Evolutionary conservation across 2,888 invertebrate genomes (phyloP).

Genomic region (Mechanitis mazaeus): DNA sequence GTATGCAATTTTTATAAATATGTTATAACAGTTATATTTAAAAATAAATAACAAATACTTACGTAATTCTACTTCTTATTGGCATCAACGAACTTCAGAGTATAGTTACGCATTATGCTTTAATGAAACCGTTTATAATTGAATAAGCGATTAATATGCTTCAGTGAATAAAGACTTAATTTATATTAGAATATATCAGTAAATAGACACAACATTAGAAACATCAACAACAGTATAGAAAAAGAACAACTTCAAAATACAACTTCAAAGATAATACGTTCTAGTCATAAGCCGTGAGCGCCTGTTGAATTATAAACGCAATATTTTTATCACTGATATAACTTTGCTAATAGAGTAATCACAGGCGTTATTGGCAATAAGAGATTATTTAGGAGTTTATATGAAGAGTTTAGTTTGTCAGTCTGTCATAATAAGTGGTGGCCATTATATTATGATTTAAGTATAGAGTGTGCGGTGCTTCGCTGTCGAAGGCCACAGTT

Average conservation of each 20-base stretch:
- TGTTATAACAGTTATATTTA: background rate
- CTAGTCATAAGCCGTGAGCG: slow-evolving; percentile 40
- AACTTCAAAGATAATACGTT: slow-evolving; percentile 44
- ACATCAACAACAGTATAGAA: slow-evolving; percentile 43
- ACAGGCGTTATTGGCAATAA: slow-evolving; percentile 37
- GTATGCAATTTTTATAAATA: background rate
- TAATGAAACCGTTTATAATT: slow-evolving; percentile 14
- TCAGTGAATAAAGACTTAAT: slow-evolving; percentile 4
- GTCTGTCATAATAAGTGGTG: slow-evolving; percentile 48
- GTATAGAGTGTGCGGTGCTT: slow-evolving; percentile 33
- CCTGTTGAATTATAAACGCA: slow-evolving; percentile 63
- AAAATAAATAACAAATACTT: slow-evolving; percentile 11
- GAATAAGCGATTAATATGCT: slow-evolving; percentile 16
- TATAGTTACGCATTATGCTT: slow-evolving; percentile 16
- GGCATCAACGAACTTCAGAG: slow-evolving; percentile 8
- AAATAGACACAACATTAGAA: slow-evolving; percentile 36
- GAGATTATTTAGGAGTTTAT: slow-evolving; percentile 21
- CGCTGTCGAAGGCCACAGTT: slow-evolving; percentile 44
- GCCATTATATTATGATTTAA: slow-evolving; percentile 31
- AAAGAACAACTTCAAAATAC: slow-evolving; percentile 48
- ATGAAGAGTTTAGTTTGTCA: slow-evolving; percentile 38
- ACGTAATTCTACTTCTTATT: slow-evolving; percentile 16
- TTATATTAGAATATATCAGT: slow-evolving; percentile 16
- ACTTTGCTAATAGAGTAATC: slow-evolving; percentile 35
- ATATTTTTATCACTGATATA: slow-evolving; percentile 31